Evolutionary conservation across 1,140 invertebrate genomes (phyloP), one percentile per base, ranked within the genome.

Genomic region (Pissodes strobi): DNA sequence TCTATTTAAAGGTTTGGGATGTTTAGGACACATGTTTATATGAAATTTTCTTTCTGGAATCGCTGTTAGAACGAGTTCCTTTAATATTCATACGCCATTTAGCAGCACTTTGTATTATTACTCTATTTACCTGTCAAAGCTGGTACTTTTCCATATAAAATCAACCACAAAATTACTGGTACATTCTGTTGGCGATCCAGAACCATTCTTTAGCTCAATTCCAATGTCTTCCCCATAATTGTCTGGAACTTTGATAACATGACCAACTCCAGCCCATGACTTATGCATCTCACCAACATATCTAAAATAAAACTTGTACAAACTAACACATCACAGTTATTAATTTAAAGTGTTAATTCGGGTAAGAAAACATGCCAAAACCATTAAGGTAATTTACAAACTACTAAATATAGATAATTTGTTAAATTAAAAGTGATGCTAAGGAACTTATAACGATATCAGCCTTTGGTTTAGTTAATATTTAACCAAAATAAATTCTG

Each of bases 121-220:
- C n/a, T n/a, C n/a, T n/a, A n/a, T 3, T 37, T 77, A 94, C 92
- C 94, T 88, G 79, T 99, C 96, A 80, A 99, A 99, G 38, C 94
- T 96, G 0, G 97, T 99, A 56, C 95, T 96, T 77, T 99, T 99
- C 98, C 97, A 99, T 17, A 99, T 98, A 81, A 99, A 99, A 80
- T 99, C 97, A 9, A 99, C 94, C 0, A 96, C 93, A 82, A 98
- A 99, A 78, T 97, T 97, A 45, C 92, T 92, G 17, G 90, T 92
- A 76, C 93, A 95, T 64, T 97, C 94, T 0, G 90, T 89, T 0
- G 96, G 95, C 0, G 94, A 94, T 15, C 91, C 92, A 13, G 88
- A 86, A 69, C 91, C 94, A 65, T 88, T 90, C 76, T 98, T 98
- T 71, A 99, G 79, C 77, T 99, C 97, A 19, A 99, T 90, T 0